phyloP scores from a whole-genome alignment of 2,888 invertebrate genomes.

The Luperina testacea region DNA sequence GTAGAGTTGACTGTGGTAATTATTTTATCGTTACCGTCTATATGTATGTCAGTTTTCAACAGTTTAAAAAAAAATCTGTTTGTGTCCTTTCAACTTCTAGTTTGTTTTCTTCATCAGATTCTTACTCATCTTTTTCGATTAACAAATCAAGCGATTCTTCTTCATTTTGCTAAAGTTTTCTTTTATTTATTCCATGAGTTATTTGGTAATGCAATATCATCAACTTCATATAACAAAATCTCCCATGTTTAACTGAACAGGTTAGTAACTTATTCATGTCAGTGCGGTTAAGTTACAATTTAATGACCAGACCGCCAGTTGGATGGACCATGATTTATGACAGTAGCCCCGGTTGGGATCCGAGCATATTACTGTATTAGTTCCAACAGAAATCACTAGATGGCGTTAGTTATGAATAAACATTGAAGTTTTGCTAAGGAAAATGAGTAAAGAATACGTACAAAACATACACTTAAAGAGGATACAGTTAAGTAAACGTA shows the following conservation, averaged over 20 bases:
- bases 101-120: not conserved
- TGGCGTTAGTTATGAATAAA: constrained; percentile 14
- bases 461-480: constrained; percentile 21
- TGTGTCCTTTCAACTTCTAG: no score
- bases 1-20: not conserved
- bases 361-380: constrained; percentile 27
- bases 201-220: constrained; percentile 19
- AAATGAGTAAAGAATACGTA: constrained; percentile 6
- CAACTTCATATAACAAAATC: not conserved
- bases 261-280: constrained; percentile 42
- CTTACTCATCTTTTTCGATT: not conserved
- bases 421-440: not conserved
- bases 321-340: constrained; percentile 47
- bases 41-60: not conserved
- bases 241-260: constrained; percentile 21
- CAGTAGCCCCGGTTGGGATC: constrained; percentile 12
- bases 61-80: not conserved
- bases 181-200: not conserved
- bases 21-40: constrained; percentile 18
- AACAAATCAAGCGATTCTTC: not conserved
- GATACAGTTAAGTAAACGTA: constrained; percentile 37
- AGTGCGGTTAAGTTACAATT: constrained; percentile 57
- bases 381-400: constrained; percentile 35
- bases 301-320: constrained; percentile 34
- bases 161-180: not conserved